phyloP scores from a whole-genome alignment of 2,797 vertebrate species.

The Oreochromis grahami region DNA sequence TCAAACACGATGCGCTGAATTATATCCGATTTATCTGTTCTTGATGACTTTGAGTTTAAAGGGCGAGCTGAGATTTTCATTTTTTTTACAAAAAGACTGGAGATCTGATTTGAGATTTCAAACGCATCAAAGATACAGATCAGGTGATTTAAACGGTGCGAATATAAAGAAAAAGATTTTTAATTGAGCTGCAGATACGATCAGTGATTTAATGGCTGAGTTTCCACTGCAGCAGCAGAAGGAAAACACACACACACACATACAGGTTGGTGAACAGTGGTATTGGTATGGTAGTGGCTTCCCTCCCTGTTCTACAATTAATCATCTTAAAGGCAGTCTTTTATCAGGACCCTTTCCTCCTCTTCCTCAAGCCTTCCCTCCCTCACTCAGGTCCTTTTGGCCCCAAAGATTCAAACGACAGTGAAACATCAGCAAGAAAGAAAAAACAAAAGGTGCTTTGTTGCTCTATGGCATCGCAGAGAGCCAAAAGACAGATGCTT shows the following conservation, averaged over 20 bases:
- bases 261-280: conserved; percentile 40
- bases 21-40: not conserved
- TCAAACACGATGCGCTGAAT: not conserved
- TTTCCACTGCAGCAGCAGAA: conserved; percentile 37
- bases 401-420: conserved; percentile 62
- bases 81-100: not conserved
- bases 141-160: not conserved
- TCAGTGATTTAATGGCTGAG: conserved; percentile 34
- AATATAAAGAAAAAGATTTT: conserved; percentile 16
- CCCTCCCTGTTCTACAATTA: conserved; percentile 54
- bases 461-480: conserved; percentile 63
- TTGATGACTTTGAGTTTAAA: not conserved
- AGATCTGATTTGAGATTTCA: not conserved
- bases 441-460: conserved; percentile 73
- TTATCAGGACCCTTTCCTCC: conserved; percentile 32
- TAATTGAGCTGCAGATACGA: conserved; percentile 48
- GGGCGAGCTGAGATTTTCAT: not conserved
- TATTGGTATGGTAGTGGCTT: conserved; percentile 58
- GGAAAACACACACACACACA: conserved; percentile 1
- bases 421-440: conserved; percentile 56
- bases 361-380: conserved; percentile 10
- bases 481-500: conserved; percentile 26
- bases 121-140: not conserved
- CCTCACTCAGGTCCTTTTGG: conserved; percentile 56
- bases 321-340: conserved; percentile 56